Evolutionary conservation across 64 coral and sea anemone genomes (phyloP).

Genomic region (Montipora foliosa): DNA sequence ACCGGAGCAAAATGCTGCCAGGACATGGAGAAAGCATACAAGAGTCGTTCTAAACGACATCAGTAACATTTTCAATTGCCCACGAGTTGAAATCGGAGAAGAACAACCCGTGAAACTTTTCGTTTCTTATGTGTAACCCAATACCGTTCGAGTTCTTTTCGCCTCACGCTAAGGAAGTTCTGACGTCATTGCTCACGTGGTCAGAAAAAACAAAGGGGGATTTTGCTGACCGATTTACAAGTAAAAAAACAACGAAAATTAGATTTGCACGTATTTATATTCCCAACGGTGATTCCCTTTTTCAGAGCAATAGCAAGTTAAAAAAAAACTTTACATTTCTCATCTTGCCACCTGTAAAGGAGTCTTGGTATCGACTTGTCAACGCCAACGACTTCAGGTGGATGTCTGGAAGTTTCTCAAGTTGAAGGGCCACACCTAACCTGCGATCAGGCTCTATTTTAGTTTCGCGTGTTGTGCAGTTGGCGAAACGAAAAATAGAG

Average conservation of each 20-base stretch:
- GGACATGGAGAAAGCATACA: background rate
- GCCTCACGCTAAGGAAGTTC: slow-evolving; percentile 16
- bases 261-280: background rate
- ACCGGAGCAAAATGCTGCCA: slow-evolving; percentile 9
- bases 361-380: too few relatives aligned
- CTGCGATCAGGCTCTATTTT: too few relatives aligned
- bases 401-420: background rate
- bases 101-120: background rate
- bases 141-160: slow-evolving; percentile 14
- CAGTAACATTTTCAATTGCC: background rate
- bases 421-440: too few relatives aligned
- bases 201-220: background rate
- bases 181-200: slow-evolving; percentile 72
- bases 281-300: background rate
- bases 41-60: slow-evolving; percentile 16
- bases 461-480: too few relatives aligned
- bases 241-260: slow-evolving; percentile 6
- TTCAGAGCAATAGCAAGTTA: background rate
- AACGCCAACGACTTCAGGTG: too few relatives aligned
- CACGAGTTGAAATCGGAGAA: slow-evolving; percentile 40
- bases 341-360: too few relatives aligned
- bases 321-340: too few relatives aligned
- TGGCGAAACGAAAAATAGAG: too few relatives aligned
- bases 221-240: background rate
- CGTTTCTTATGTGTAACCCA: slow-evolving; percentile 2